Evolutionary conservation across 2,888 invertebrate species (phyloP).

Genomic region (Platerodrilus igneus): DNA sequence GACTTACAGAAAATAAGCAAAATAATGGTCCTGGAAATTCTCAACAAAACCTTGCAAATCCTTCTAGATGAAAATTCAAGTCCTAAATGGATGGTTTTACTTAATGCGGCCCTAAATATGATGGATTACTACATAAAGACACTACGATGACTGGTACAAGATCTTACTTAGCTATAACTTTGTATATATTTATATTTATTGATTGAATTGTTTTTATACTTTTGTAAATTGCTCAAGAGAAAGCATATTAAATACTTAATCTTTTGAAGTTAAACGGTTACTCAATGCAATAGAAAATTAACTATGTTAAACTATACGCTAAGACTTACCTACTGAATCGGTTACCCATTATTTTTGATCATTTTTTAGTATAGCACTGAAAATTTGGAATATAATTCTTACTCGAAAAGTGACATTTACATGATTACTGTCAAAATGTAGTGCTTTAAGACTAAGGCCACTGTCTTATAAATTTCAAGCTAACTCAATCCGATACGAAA

Average conservation of each 20-base stretch:
- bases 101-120: neutral
- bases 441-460: no score
- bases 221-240: neutral
- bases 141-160: neutral
- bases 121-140: neutral
- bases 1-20: no score
- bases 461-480: no score
- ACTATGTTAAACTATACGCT: no score
- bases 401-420: no score
- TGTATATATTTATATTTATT: no score
- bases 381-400: no score
- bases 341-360: slow-evolving; percentile 20
- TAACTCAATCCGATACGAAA: no score
- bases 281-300: no score
- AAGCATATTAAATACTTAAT: neutral
- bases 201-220: no score
- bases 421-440: no score
- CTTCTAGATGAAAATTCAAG: slow-evolving; percentile 1
- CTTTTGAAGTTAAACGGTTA: no score
- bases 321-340: slow-evolving; percentile 16
- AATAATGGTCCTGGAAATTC: neutral
- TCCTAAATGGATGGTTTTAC: neutral
- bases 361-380: slow-evolving; percentile 19
- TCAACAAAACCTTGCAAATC: neutral
- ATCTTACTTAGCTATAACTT: neutral